Base-by-base conservation (phyloP, 2,888 invertebrate species). In the Eurytoma californica region DNA sequence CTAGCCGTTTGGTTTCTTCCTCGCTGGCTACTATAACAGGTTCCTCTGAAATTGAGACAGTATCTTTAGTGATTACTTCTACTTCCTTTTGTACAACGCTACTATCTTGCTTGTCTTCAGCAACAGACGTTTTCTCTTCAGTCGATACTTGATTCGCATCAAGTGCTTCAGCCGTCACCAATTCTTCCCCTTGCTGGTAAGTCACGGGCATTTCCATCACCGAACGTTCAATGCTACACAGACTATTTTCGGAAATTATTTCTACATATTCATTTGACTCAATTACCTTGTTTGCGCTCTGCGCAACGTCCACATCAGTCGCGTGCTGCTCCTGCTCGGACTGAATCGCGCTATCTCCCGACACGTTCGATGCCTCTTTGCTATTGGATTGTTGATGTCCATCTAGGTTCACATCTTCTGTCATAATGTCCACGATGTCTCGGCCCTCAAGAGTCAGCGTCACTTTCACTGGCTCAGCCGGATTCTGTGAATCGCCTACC, bases 401-500 rank as follows among this genome's bases (percentile, higher is more conserved):
- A 47, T 58, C 65, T 68, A 14, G 13, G 4, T 18, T 75, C 57
- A 49, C 1, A 55, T 18, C n/a, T 18, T 18, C 91, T 18, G 95
- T 87, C 3, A 74, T 14, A 28, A 93, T 92, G 57, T 93, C 92
- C 0, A 93, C 91, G 0, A 96, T 92, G 69, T 95, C 94, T 80
- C 92, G 92, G 0, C 92, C 93, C 70, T 94, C 91, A 0, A 93
- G 86, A 24, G 91, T 89, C 28, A 96, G 89, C 85, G 94, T 93
- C 0, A 95, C 93, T 0, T 92, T 91, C 0, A 94, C 92, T 75
- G 94, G 93, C 86, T 94, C 93, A 86, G 94, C 39, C 0, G 24
- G 4, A 3, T 57, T 63, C 14, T 24, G 5, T 30, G 49, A 20
- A 39, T 94, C 93, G 4, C 94, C 92, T 39, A 95, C 91, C 83